Conservation (phyloP, 37 sponge, comb jelly and placozoan genomes). For the Agelas oroides region DNA sequence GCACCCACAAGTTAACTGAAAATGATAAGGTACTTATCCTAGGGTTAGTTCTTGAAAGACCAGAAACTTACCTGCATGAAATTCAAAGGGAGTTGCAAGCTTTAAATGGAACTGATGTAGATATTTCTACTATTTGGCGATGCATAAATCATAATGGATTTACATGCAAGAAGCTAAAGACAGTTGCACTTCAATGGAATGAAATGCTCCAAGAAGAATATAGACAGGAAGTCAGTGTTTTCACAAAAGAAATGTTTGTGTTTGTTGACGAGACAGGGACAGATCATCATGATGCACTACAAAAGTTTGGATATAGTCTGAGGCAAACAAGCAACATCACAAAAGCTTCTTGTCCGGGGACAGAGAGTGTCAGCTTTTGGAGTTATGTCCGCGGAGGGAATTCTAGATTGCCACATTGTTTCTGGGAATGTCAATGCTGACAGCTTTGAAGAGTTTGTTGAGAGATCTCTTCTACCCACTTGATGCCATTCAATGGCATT, state of each 20-base stretch:
- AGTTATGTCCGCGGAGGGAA: no score
- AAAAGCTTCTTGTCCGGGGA: constrained; percentile 14
- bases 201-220: constrained; percentile 23
- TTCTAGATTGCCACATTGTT: constrained; percentile 12
- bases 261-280: constrained; percentile 26
- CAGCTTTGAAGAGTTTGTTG: constrained; percentile 27
- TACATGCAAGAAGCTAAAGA: constrained; percentile 24
- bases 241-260: constrained; percentile 13
- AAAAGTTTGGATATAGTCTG: constrained; percentile 1
- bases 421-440: constrained; percentile 12
- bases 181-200: constrained; percentile 39
- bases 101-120: no score
- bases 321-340: constrained; percentile 4
- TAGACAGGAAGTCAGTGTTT: constrained; percentile 34
- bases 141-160: constrained; percentile 15
- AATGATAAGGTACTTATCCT: no score
- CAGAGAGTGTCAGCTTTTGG: neutral
- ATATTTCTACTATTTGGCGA: constrained; percentile 32
- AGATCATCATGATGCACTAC: neutral
- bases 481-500: constrained; percentile 33
- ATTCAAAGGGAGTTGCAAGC: no score
- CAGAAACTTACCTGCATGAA: no score
- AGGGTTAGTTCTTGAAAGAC: no score
- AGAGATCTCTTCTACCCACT: constrained; percentile 15
- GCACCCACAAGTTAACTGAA: no score